Evolutionary conservation across 1,140 invertebrate species (phyloP), one percentile per base, ranked within the genome.

Genomic region (Lordiphosa stackelbergi): DNA sequence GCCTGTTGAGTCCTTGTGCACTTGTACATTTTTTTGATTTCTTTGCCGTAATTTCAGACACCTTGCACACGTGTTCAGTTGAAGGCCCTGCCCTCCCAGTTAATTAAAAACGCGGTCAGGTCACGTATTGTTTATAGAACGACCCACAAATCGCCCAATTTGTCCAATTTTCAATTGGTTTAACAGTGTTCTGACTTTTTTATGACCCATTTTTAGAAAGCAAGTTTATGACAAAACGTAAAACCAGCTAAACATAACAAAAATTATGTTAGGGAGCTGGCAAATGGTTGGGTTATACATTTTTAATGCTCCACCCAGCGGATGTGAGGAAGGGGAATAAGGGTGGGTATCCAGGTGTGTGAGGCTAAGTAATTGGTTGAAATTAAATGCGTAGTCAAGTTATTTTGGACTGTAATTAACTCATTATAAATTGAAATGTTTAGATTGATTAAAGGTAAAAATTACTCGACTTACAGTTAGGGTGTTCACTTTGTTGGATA

Each of bases 21-120:
- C 24, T 28, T 28, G 24, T 6, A 28, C 1, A 28, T 28, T 2
- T 68, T 55, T 52, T 47, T 61, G 78, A 69, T 69, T 78, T 78
- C 0, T 61, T n/a, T 53, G 53, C 70, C 8, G 28, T 31, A 31
- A 31, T 31, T 66, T 24, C 5, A 24, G 22, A 24, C 22, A 24
- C 22, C 22, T 24, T 24, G 4, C 5, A 24, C 22, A 75, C 64
- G 56, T 73, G 64, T 73, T 52, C 28, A 31, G 28, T 0, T 31
- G 6, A 5, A 31, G 28, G 22, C 22, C 22, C 5, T 24, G 22
- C 22, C 22, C 22, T 24, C 1, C 22, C 5, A 79, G 73, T 79
- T 79, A 78, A 78, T 79, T 79, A 78, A 81, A 78, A 74, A 59
- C 56, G 16, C 56, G 57, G 28, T 66, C 46, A 16, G 65, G 69